Base-by-base conservation (phyloP, 2,113 vertebrate genomes). In the Eubucco bourcierii region DNA sequence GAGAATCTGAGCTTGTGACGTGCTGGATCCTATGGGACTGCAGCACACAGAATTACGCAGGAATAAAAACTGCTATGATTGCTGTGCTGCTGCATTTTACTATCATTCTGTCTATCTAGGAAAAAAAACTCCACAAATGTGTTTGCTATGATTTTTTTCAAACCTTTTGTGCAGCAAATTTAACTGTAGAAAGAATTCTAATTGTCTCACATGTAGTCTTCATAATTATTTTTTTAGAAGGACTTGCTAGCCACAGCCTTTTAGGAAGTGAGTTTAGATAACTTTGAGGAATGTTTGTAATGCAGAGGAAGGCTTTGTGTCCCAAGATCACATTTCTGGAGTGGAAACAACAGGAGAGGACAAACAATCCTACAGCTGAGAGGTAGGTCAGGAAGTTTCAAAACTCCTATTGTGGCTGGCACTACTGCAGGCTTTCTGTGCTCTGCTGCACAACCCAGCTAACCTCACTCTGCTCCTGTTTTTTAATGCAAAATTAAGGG, bases 1-100 rank as follows among this genome's bases (percentile, higher is more conserved):
- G 68, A 81, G 90, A 67, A 91, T 37, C 84, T 61, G 60, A 24
- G 55, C 78, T 90, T 94, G 80, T 88, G 72, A 89, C 66, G 47
- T 0, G 0, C 47, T n/a, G 58, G n/a, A 44, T 87, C 55, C 28
- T 17, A 61, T 63, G 64, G 79, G 77, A 75, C 29, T 44, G 12
- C 20, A 37, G 46, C 47, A 70, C 20, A 23, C 72, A 79, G 21
- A 25, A 71, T n/a, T 5, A 53, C 7, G 3, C 17, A 46, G 61
- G 25, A 91, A 37, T 28, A 81, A 90, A 92, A 87, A 7, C 53
- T 79, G 65, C 71, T 63, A 0, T 18, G 9, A 18, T 61, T 72
- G 55, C 66, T 68, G 65, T 41, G 39, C 56, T 79, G 37, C 68
- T 0, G 12, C 23, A 52, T 52, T 56, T 56, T 56, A 25, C 52